A percentile compares a stretch with the other conserved stretches of the same genome.
Conservation (phyloP, 2,888 invertebrate genomes). For the Lithophane ornitopus region DNA sequence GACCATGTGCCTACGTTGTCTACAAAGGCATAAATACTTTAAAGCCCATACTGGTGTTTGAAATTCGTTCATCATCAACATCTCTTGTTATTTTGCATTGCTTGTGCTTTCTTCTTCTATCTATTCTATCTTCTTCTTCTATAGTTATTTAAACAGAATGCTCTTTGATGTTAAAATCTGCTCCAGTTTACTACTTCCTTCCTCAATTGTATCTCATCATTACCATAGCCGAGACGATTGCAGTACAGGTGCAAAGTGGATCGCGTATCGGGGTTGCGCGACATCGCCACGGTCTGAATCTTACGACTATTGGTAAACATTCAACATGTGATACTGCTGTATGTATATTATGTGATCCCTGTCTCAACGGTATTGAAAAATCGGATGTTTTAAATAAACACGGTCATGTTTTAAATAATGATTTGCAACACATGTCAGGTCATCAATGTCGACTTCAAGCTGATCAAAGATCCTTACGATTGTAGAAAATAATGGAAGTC, state of each 20-base stretch:
- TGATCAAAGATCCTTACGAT: background rate
- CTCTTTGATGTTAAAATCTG: slow-evolving; percentile 5
- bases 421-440: background rate
- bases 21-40: slow-evolving; percentile 1
- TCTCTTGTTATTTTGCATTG: background rate
- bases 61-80: background rate
- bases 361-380: slow-evolving; percentile 5
- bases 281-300: slow-evolving; percentile 79
- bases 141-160: too few species aligned
- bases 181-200: slow-evolving; percentile 13
- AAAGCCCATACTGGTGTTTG: background rate
- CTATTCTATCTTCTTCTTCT: too few species aligned
- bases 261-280: slow-evolving; percentile 75
- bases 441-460: background rate
- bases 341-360: slow-evolving; percentile 8
- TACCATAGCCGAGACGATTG: slow-evolving; percentile 48
- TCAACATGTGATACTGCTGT: slow-evolving; percentile 46
- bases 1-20: background rate
- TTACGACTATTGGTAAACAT: slow-evolving; percentile 66
- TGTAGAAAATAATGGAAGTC: background rate
- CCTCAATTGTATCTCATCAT: slow-evolving; percentile 42
- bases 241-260: slow-evolving; percentile 65
- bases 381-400: slow-evolving; percentile 20
- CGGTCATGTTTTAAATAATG: background rate
- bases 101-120: background rate